Conservation (phyloP, 1,140 invertebrate species). For the Theocolax elegans region DNA sequence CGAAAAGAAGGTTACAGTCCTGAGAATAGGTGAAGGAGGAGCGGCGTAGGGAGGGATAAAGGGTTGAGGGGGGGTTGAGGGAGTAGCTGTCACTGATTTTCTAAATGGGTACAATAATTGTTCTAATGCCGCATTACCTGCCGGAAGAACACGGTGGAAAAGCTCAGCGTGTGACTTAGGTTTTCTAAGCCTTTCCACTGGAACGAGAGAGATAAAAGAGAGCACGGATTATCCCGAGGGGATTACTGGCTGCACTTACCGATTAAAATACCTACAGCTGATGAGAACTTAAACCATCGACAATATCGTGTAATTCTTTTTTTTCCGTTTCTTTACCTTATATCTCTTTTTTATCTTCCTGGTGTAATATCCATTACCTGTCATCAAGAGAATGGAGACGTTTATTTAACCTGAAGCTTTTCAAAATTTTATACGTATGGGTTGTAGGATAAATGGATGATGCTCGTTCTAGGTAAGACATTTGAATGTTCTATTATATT, state of each 20-base stretch:
- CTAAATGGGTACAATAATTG: constrained; percentile 8
- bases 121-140: constrained; percentile 1
- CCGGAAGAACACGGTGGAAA: background rate
- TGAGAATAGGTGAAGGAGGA: too few relatives aligned
- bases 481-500: too few relatives aligned
- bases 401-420: too few relatives aligned
- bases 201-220: constrained; percentile 1
- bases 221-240: background rate
- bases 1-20: too few relatives aligned
- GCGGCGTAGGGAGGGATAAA: too few relatives aligned
- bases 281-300: background rate
- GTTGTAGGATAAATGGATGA: too few relatives aligned
- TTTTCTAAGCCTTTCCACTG: background rate
- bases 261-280: constrained; percentile 12
- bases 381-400: too few relatives aligned
- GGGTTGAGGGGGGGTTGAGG: too few relatives aligned
- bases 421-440: too few relatives aligned
- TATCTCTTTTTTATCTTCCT: too few relatives aligned
- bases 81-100: background rate
- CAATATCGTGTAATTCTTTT: background rate
- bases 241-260: constrained; percentile 2
- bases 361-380: too few relatives aligned
- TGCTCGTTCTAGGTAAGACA: too few relatives aligned
- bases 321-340: background rate
- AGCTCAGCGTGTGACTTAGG: background rate